Evolutionary conservation across 2,888 invertebrate genomes (phyloP).

Genomic region (Nemurella pictetii): DNA sequence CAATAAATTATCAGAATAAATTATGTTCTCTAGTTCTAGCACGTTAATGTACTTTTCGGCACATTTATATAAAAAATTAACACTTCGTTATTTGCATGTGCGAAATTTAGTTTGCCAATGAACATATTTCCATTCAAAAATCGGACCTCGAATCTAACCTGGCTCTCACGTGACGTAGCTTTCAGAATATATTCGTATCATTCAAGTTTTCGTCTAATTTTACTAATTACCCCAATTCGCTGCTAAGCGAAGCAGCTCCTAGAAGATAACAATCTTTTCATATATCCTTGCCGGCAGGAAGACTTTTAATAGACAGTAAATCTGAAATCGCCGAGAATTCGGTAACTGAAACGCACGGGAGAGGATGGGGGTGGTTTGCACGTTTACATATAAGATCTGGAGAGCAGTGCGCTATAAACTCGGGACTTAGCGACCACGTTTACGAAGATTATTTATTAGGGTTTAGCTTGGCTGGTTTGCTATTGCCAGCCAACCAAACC

Average conservation of each 20-base stretch:
- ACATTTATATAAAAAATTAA: not conserved
- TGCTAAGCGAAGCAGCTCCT: not conserved
- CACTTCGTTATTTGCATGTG: no score
- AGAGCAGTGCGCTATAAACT: slow-evolving; percentile 51
- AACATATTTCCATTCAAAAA: no score
- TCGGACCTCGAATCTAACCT: no score
- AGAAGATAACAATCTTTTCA: slow-evolving; percentile 14
- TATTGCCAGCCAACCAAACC: slow-evolving; percentile 19
- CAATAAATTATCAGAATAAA: not conserved
- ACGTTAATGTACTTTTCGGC: not conserved
- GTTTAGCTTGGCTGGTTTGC: slow-evolving; percentile 36
- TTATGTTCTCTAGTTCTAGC: not conserved
- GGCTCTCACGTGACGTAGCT: not conserved
- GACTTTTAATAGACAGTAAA: not conserved
- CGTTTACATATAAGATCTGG: slow-evolving; percentile 16
- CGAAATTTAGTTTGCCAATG: not conserved
- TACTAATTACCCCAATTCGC: not conserved
- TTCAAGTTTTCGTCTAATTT: slow-evolving; percentile 5
- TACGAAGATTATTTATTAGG: slow-evolving; percentile 38
- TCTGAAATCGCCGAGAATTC: slow-evolving; percentile 8
- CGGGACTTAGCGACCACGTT: slow-evolving; percentile 51
- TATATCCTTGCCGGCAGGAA: not conserved
- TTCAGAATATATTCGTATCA: not conserved
- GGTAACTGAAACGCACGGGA: slow-evolving; percentile 6
- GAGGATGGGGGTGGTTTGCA: not conserved